Base-by-base conservation (phyloP, 1,140 invertebrate species). In the Papilio helenus region DNA sequence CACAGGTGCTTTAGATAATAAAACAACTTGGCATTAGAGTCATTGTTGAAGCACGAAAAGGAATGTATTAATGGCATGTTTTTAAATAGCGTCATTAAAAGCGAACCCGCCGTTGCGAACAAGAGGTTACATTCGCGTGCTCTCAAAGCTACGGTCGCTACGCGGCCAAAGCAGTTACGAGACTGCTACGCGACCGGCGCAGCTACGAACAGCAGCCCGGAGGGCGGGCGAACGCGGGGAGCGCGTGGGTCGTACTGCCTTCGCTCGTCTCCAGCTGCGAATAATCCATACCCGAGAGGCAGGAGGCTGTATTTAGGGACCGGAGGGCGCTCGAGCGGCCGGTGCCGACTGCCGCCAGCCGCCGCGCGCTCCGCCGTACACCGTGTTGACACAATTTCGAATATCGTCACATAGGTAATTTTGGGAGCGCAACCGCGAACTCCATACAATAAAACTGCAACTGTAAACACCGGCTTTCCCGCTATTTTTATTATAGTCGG, bases 221-320 rank as follows among this genome's bases (percentile, higher is more conserved):
- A 51, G 73, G 77, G 85, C 92, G 89, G 88, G 90, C 88, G 83
- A 84, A 84, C 85, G 88, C 87, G 86, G 84, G 84, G 86, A 90
- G 84, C 87, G 91, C 91, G 90, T 90, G 90, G 92, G 88, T 90
- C 88, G 92, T 86, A 94, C 92, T 94, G 91, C 87, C 85, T 87
- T 82, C 87, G 87, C 85, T 90, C 83, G 83, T 84, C 83, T 88
- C 83, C 88, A 84, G 82, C 82, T 85, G 84, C 91, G 90, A 93
- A 92, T 92, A 92, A 94, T 94, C 92, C 88, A 94, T 93, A 93
- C 89, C 87, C 84, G 91, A 88, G 88, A 86, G 88, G 87, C 86
- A 87, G 88, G 90, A 90, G 92, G 91, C 91, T 90, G 89, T 92
- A 89, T 88, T 91, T 90, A 89, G 88, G 91, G 91, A 92, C 89